phyloP scores from a whole-genome alignment of 1,140 invertebrate genomes.

The Cydia amplana region DNA sequence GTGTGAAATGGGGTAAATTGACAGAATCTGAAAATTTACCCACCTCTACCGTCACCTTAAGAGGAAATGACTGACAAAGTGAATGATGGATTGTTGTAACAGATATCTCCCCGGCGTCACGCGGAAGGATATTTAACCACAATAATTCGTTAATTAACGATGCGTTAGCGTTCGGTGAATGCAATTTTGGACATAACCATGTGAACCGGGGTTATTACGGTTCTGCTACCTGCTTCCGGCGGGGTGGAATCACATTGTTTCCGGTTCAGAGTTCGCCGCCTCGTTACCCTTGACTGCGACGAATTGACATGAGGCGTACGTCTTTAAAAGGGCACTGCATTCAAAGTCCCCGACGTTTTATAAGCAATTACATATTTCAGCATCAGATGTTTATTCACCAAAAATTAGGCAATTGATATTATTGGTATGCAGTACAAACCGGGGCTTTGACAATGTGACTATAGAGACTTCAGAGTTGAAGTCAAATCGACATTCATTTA shows the following conservation, averaged over 20 bases:
- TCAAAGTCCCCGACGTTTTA: not conserved
- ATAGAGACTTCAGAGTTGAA: too few species aligned
- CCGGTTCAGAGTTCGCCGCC: constrained; percentile 5
- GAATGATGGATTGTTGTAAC: too few species aligned
- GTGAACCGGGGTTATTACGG: not conserved
- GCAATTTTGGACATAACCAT: constrained; percentile 11
- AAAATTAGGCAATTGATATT: not conserved
- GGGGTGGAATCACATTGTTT: not conserved
- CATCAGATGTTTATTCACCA: not conserved
- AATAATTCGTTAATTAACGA: not conserved
- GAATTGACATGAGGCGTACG: not conserved
- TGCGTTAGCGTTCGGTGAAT: not conserved
- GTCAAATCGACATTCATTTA: too few species aligned
- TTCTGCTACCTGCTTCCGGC: constrained; percentile 15
- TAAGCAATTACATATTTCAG: not conserved
- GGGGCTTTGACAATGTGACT: too few species aligned
- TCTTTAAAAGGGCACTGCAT: not conserved
- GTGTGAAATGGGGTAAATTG: too few species aligned
- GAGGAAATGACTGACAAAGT: too few species aligned
- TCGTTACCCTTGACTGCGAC: not conserved
- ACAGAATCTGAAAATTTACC: too few species aligned
- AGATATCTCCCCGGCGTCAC: not conserved
- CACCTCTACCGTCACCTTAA: too few species aligned
- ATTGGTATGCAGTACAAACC: not conserved
- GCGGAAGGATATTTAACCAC: not conserved